Conservation (phyloP, 2,888 invertebrate genomes). For the Melipona beecheii region DNA sequence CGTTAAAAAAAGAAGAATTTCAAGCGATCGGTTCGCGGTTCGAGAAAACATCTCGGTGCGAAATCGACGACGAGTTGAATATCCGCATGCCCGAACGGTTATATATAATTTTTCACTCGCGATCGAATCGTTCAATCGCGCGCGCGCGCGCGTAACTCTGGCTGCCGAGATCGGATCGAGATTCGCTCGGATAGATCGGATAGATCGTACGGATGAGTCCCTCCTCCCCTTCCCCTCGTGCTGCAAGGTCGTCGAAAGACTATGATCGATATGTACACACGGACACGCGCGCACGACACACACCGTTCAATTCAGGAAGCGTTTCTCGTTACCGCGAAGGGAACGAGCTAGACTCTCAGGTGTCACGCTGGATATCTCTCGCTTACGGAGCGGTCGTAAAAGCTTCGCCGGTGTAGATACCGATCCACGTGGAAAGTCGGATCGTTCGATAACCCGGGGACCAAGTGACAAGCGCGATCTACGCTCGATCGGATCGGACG, state of each 20-base stretch:
- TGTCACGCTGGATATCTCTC: slow-evolving; percentile 57
- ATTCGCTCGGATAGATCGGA: slow-evolving; percentile 30
- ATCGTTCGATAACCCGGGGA: slow-evolving; percentile 56
- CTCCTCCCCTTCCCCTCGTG: background rate
- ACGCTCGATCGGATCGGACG: slow-evolving; percentile 48
- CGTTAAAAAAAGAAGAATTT: background rate
- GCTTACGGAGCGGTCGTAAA: slow-evolving; percentile 47
- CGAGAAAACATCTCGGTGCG: background rate
- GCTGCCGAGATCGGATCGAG: slow-evolving; percentile 44
- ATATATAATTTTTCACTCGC: slow-evolving; percentile 49
- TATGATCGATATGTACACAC: slow-evolving; percentile 60
- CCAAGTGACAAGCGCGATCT: slow-evolving; percentile 62
- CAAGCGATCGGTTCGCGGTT: slow-evolving; percentile 3
- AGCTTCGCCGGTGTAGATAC: slow-evolving; percentile 51
- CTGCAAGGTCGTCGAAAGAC: slow-evolving; percentile 60
- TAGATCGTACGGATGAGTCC: slow-evolving; percentile 56
- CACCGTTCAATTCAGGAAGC: slow-evolving; percentile 48
- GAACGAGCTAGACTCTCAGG: slow-evolving; percentile 45
- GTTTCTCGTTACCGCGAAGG: slow-evolving; percentile 61
- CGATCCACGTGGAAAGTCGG: slow-evolving; percentile 59
- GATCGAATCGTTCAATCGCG: slow-evolving; percentile 45
- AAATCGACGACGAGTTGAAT: slow-evolving; percentile 32
- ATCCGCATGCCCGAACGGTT: slow-evolving; percentile 53
- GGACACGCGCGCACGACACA: slow-evolving; percentile 10
- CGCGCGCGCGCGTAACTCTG: slow-evolving; percentile 28